Conservation (phyloP, 2,113 vertebrate genomes). For the Elgaria multicarinata region DNA sequence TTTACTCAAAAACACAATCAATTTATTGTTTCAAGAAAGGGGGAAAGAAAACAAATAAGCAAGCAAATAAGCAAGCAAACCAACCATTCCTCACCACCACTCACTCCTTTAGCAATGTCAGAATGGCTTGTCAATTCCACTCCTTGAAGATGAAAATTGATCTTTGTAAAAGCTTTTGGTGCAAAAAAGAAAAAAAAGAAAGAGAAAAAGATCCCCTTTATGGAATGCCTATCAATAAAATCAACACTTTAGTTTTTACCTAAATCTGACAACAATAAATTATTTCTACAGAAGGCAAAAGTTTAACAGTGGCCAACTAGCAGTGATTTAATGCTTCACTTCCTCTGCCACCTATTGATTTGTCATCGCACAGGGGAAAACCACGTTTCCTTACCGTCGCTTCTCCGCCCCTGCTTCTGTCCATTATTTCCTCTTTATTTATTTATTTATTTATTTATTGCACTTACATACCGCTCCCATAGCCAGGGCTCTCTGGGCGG, state of each 20-base stretch:
- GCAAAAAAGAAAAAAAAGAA: slow-evolving; percentile 19
- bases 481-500: too few relatives aligned
- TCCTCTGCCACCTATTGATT: too few relatives aligned
- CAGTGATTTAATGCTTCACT: neutral
- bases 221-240: neutral
- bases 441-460: too few relatives aligned
- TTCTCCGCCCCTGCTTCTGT: too few relatives aligned
- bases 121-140: neutral
- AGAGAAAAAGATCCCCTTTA: neutral
- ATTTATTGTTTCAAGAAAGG: neutral
- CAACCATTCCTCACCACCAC: neutral
- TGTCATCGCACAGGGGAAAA: too few relatives aligned
- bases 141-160: slow-evolving; percentile 10
- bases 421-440: too few relatives aligned
- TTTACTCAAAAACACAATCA: neutral
- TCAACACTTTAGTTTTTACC: neutral
- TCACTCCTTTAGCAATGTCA: neutral
- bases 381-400: too few relatives aligned
- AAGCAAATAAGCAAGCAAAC: slow-evolving; percentile 2
- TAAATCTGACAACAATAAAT: neutral
- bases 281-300: neutral
- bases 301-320: neutral
- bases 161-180: slow-evolving; percentile 35
- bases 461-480: too few relatives aligned
- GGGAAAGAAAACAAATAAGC: neutral